phyloP scores from a whole-genome alignment of 2,113 vertebrate species.

The Leucoraja erinaceus region DNA sequence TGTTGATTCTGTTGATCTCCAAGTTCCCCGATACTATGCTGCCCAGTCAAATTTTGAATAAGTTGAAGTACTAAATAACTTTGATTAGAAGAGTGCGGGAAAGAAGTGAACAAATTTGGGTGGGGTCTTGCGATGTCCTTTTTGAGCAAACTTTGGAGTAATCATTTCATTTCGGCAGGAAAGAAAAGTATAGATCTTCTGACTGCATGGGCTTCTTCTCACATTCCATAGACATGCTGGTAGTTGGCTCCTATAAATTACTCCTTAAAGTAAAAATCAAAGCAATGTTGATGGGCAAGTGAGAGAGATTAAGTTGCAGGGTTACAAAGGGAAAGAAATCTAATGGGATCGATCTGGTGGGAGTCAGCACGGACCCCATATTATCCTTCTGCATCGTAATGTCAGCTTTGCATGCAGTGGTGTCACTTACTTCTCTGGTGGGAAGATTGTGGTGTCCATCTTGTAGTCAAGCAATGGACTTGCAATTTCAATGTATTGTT shows the following conservation, averaged over 20 bases:
- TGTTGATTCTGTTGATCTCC: neutral
- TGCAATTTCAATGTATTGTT: conserved; percentile 61
- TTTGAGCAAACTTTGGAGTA: neutral
- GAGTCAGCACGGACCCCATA: no score
- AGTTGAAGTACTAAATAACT: neutral
- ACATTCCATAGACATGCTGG: no score
- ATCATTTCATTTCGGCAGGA: neutral
- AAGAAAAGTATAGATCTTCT: neutral
- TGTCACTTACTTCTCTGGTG: conserved; percentile 55
- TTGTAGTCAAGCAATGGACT: conserved; percentile 61
- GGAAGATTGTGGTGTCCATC: conserved; percentile 48
- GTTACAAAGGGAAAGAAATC: no score
- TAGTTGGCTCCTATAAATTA: no score
- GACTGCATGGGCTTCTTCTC: no score
- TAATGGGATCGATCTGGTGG: no score
- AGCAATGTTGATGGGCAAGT: no score
- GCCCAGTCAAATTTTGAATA: neutral
- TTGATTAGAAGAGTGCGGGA: neutral
- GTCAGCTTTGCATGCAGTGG: no score
- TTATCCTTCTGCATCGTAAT: no score
- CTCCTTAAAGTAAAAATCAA: no score
- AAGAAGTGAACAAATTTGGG: neutral
- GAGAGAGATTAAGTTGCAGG: no score
- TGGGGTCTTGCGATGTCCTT: neutral
- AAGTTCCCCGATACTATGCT: neutral